These are phyloP conservation scores for Formica selysi DNA, from an alignment of 1,140 invertebrate species.

Conservation along the genomic window DNA sequence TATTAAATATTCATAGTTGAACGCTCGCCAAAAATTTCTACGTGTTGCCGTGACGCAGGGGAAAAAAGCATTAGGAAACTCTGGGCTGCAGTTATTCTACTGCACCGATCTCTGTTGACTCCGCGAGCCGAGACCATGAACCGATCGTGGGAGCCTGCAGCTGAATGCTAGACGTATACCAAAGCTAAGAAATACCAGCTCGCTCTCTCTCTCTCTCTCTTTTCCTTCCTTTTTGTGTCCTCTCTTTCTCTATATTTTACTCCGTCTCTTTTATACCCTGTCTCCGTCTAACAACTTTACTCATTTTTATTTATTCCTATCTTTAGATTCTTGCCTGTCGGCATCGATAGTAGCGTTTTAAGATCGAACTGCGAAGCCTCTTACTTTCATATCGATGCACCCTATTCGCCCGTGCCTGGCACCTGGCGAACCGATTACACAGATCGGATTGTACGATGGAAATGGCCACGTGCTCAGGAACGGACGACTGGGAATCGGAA, in stretches of 20 bases:
- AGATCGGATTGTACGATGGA: slow-evolving; percentile 46
- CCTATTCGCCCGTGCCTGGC: slow-evolving; percentile 43
- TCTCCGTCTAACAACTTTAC: slow-evolving; percentile 24
- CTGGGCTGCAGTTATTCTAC: slow-evolving; percentile 45
- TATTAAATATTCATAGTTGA: too few relatives aligned
- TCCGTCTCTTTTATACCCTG: slow-evolving; percentile 1
- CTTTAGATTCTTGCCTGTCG: not conserved
- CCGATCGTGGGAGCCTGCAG: slow-evolving; percentile 81
- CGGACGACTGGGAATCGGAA: slow-evolving; percentile 3
- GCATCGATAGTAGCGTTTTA: slow-evolving; percentile 56
- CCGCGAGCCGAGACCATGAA: slow-evolving; percentile 80
- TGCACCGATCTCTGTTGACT: slow-evolving; percentile 65
- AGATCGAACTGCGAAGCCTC: slow-evolving; percentile 52
- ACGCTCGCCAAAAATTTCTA: slow-evolving; percentile 40
- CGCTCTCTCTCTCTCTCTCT: not conserved
- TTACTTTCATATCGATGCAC: slow-evolving; percentile 62
- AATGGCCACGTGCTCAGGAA: slow-evolving; percentile 27
- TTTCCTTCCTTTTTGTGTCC: slow-evolving; percentile 34
- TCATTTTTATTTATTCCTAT: slow-evolving; percentile 45
- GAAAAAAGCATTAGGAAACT: slow-evolving; percentile 65
- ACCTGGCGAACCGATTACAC: slow-evolving; percentile 62
- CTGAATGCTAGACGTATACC: slow-evolving; percentile 70
- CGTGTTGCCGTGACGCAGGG: not conserved
- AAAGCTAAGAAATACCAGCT: slow-evolving; percentile 73
- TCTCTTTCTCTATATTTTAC: slow-evolving; percentile 50